Evolutionary conservation across 2,888 invertebrate species (phyloP).

Genomic region (Apoda limacodes): DNA sequence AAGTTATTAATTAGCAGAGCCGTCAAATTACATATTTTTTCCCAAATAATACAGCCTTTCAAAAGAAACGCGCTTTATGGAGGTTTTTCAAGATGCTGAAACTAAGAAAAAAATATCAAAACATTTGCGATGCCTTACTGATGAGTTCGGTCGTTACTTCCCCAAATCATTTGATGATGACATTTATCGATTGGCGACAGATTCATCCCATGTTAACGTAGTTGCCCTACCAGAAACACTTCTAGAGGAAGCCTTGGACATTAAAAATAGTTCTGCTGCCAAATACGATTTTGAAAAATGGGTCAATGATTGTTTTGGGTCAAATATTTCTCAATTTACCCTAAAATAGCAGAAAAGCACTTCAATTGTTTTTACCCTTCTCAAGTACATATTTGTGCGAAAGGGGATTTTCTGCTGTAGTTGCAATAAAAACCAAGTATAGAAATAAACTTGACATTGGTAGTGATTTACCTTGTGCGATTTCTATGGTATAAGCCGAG

Average conservation of each 20-base stretch:
- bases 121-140: slow-evolving; percentile 16
- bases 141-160: slow-evolving; percentile 15
- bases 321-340: too few relatives aligned
- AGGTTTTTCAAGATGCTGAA: too few relatives aligned
- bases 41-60: too few relatives aligned
- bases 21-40: too few relatives aligned
- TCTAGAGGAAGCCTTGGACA: slow-evolving; percentile 17
- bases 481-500: too few relatives aligned
- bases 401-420: slow-evolving; percentile 8
- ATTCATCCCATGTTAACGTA: slow-evolving; percentile 16
- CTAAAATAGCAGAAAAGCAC: slow-evolving; percentile 15
- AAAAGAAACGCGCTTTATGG: too few relatives aligned
- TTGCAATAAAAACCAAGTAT: slow-evolving; percentile 10
- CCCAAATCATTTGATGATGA: slow-evolving; percentile 12
- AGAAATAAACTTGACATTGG: too few relatives aligned
- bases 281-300: too few relatives aligned
- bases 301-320: too few relatives aligned
- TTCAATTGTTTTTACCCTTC: slow-evolving; percentile 16
- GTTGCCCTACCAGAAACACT: too few relatives aligned
- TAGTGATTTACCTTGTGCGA: too few relatives aligned
- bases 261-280: slow-evolving; percentile 17
- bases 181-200: slow-evolving; percentile 14
- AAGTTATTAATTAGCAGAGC: too few relatives aligned
- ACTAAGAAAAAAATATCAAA: slow-evolving; percentile 10
- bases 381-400: slow-evolving; percentile 11